Evolutionary conservation across 2,797 vertebrate species (phyloP), one percentile per base, ranked within the genome.

Genomic region (Cossypha heuglini): DNA sequence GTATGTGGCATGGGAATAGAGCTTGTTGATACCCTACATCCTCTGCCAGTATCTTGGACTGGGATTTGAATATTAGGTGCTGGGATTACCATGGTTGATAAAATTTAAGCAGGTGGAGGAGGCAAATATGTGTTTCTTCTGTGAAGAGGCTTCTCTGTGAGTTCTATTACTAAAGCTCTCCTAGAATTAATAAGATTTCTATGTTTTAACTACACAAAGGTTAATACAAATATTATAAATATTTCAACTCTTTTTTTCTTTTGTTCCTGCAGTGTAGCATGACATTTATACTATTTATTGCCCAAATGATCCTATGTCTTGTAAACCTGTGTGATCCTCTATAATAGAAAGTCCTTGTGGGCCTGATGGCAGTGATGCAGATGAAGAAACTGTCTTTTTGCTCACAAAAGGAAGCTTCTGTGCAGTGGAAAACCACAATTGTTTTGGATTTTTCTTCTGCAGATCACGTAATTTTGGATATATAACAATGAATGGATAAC

Each of bases 221-320:
- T 72, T 95, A 37, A 42, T 7, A 58, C 33, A 6, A 73, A 38
- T 86, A 31, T 51, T 51, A 61, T 59, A 76, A 95, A 74, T 24
- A 63, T 76, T 92, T 94, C 13, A 79, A 14, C 6, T 28, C 2
- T 35, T 79, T 61, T 74, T 37, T 59, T 31, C 35, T 73, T 82
- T 89, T 71, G 13, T 86, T 92, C 57, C 59, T 93, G 49, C 13
- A 51, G 18, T 45, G 18, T 92, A 83, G 75, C 3, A 4, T 85
- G 63, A 62, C 31, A 58, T 79, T 80, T 92, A 68, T 52, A 33
- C 14, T 90, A 45, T 93, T 96, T 93, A 67, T 90, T 96, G 71
- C 40, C 46, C 46, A 33, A 6, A 19, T 64, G 45, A 90, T 93
- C 64, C 29, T 72, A 5, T 6, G 5, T 48, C 64, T 81, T 93